Percentiles rank a stretch among this genome's conserved stretches.
These are phyloP conservation scores for Prionace glauca DNA, from an alignment of 2,797 vertebrate species.

Conservation along the genomic window DNA sequence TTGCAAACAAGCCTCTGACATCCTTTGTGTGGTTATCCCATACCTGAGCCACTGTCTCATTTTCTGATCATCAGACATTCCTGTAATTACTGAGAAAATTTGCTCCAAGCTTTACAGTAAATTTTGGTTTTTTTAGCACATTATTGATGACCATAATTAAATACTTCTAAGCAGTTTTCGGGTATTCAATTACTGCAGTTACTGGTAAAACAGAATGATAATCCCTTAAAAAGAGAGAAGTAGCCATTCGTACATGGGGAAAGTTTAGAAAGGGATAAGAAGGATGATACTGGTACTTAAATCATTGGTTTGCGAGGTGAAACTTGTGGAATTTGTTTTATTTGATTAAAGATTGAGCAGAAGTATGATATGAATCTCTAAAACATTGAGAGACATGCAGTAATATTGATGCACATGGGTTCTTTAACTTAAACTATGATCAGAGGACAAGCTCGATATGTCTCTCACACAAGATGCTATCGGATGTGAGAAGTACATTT, in stretches of 20 bases:
- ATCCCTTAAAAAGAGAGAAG: too few species aligned
- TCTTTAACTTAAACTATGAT: neutral
- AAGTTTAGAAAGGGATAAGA: neutral
- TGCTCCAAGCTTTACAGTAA: neutral
- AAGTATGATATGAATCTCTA: neutral
- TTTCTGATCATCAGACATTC: neutral
- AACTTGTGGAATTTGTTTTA: neutral
- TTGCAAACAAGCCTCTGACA: neutral
- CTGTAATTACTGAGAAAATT: neutral
- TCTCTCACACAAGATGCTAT: neutral
- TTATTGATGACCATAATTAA: neutral
- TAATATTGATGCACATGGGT: neutral
- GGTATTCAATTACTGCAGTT: neutral
- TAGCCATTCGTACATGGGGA: neutral
- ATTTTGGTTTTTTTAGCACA: neutral
- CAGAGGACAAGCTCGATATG: neutral
- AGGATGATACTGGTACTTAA: neutral
- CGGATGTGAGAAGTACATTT: neutral
- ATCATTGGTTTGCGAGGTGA: neutral
- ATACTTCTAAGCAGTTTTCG: neutral
- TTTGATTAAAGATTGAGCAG: neutral
- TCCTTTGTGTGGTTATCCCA: neutral
- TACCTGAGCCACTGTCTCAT: neutral
- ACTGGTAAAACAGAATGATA: neutral
- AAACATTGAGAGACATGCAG: neutral